Conservation (phyloP, 2,113 vertebrate genomes). For the Pelodiscus sinensis region DNA sequence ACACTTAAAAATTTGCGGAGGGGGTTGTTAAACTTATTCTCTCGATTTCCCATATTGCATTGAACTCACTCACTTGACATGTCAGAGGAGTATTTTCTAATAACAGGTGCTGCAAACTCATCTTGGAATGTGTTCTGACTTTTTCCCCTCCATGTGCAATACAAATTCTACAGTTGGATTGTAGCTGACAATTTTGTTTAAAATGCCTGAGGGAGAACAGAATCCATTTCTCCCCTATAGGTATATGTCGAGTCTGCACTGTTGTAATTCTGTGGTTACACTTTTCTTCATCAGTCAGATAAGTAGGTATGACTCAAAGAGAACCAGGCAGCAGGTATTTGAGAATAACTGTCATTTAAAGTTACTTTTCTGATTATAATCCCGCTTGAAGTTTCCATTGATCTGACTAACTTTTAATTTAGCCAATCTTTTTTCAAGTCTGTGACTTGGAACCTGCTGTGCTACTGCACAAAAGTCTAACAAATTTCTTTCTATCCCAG, state of each 20-base stretch:
- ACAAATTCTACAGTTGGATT: neutral
- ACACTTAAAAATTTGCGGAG: neutral
- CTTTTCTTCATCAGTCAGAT: neutral
- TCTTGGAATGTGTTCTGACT: neutral
- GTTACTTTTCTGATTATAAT: neutral
- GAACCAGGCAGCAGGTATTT: neutral
- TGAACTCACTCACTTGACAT: neutral
- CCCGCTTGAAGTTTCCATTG: rapidly evolving
- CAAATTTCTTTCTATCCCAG: neutral
- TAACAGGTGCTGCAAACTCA: neutral
- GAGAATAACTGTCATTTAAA: rapidly evolving
- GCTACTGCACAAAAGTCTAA: neutral
- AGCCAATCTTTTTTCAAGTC: neutral
- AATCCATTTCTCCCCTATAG: neutral
- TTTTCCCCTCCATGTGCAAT: neutral
- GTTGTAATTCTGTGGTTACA: neutral
- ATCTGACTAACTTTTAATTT: neutral
- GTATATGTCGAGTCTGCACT: rapidly evolving
- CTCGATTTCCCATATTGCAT: neutral
- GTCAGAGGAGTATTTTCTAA: neutral
- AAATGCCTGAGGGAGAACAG: neutral
- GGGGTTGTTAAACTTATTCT: neutral
- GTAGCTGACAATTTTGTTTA: neutral
- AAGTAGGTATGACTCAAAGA: rapidly evolving
- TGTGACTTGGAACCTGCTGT: neutral